Evolutionary conservation across 2,113 vertebrate species (phyloP).

Genomic region (Anoura caudifer): DNA sequence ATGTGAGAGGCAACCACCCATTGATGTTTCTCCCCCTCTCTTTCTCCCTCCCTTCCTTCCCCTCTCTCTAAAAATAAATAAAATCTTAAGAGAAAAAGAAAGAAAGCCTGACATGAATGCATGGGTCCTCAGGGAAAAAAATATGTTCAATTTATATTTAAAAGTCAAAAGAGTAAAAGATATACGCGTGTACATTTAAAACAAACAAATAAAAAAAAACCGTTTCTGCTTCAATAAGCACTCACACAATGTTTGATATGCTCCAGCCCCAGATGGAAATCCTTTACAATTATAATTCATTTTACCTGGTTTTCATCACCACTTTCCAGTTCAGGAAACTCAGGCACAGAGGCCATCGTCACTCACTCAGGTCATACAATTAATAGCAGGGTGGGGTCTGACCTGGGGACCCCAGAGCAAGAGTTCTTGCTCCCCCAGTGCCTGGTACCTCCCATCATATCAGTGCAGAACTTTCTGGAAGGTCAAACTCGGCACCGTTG

Average conservation of each 20-base stretch:
- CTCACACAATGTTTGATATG: neutral
- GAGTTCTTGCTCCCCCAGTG: neutral
- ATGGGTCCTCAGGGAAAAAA: neutral
- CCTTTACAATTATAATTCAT: neutral
- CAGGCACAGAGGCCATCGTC: neutral
- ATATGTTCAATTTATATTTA: neutral
- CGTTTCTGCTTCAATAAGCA: neutral
- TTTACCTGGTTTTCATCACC: neutral
- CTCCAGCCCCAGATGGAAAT: neutral
- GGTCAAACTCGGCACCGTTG: neutral
- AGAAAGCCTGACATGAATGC: neutral
- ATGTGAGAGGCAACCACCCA: too few species aligned
- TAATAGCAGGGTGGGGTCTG: neutral
- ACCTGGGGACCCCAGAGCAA: neutral
- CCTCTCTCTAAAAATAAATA: too few species aligned
- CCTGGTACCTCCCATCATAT: neutral
- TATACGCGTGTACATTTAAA: neutral
- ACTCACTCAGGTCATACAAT: neutral
- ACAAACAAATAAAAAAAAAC: neutral
- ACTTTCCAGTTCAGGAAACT: neutral
- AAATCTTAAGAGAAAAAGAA: too few species aligned
- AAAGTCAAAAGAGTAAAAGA: neutral
- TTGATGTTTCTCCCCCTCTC: too few species aligned
- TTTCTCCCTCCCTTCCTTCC: too few species aligned
- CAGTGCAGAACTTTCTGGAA: neutral